Evolutionary conservation across 2,797 vertebrate species (phyloP).

Genomic region (Onychomys torridus): DNA sequence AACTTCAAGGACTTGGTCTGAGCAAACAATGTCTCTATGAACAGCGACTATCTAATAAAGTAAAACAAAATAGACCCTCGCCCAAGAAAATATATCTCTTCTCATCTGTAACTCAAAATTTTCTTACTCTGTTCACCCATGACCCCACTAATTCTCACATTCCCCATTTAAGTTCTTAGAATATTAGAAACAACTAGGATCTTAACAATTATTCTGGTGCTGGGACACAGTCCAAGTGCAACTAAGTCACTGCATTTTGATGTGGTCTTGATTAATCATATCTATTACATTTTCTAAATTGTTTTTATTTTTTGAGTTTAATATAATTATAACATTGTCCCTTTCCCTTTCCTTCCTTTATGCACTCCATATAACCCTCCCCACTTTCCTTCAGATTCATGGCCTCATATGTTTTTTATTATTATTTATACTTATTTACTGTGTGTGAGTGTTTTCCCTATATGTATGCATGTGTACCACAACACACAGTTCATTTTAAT

Average conservation of each 20-base stretch:
- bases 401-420: not conserved
- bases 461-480: too few relatives aligned
- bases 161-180: not conserved
- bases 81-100: not conserved
- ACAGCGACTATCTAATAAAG: conserved; percentile 45
- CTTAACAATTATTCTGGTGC: not conserved
- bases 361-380: not conserved
- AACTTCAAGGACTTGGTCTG: conserved; percentile 20
- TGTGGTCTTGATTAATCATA: not conserved
- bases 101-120: not conserved
- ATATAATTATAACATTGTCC: not conserved
- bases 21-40: conserved; percentile 9
- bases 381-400: not conserved
- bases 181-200: not conserved
- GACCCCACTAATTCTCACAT: not conserved
- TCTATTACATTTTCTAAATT: not conserved
- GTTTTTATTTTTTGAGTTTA: not conserved
- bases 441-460: not conserved
- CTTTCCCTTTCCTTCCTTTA: not conserved
- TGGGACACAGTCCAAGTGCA: not conserved
- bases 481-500: not conserved
- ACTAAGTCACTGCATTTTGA: not conserved
- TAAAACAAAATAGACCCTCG: conserved; percentile 6
- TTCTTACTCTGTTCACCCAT: not conserved
- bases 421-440: not conserved